Base-by-base conservation (phyloP, 2,797 vertebrate species). In the Malacoraja senta region DNA sequence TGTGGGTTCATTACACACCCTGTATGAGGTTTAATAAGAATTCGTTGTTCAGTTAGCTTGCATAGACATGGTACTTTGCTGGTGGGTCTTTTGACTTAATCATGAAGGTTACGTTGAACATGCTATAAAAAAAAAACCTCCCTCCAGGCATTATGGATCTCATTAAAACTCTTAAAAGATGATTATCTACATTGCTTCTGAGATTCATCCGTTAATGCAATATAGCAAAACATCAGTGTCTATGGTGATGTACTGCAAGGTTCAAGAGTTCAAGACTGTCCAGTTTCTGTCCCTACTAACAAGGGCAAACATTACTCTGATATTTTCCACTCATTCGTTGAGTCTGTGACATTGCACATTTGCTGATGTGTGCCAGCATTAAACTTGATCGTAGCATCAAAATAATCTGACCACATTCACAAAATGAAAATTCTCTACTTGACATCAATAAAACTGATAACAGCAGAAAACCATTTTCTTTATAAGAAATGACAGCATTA, bases 321-420 rank as follows among this genome's bases (percentile, higher is more conserved):
- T 88, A 88, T 65, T 35, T 32, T 86, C 26, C 58, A 65, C 29
- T 86, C 26, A 17, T 65, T 29, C 15, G 19, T 61, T 8, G 12
- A 88, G 63, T 65, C 84, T 35, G 63, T 88, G 84, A 32, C 84
- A 35, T 65, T 88, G 61, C 84, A 19, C 26, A n/a, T 65, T 88
- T 15, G 17, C 26, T 65, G 84, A 35, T 65, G 35, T 65, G n/a
- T 88, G 13, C 15, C 61, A 88, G 13, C 6, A 19, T 88, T 65
- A n/a, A 32, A 17, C n/a, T 32, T 65, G 58, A 32, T n/a, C 32
- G 32, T 21, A 32, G n/a, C n/a, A 68, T 88, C 63, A 32, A 88
- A 88, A 8, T 63, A 65, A 65, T 32, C n/a, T 88, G 84, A 63
- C 78, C 32, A 79, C 61, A 65, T 53, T 88, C 32, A 3, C 15